Base-by-base conservation (phyloP, 1,140 invertebrate genomes). In the Melitaea cinxia region DNA sequence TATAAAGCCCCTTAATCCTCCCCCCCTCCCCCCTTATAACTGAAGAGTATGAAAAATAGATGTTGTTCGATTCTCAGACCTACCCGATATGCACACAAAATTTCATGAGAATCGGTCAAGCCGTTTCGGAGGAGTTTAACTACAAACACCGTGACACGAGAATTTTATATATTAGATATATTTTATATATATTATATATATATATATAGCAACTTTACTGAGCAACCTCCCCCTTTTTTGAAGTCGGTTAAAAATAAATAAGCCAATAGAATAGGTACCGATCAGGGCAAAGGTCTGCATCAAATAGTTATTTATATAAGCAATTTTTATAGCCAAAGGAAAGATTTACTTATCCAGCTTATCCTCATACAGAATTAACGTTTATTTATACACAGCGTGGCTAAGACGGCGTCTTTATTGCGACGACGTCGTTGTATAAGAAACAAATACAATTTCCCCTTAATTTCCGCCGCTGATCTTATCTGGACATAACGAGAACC, bases 391-490 rank as follows among this genome's bases (percentile, higher is more conserved):
- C 63, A 74, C 65, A 73, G 60, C 68, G 70, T 55, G 47, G 56
- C 53, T 65, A 72, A 67, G 73, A 76, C 69, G 61, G 65, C 73
- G 70, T 72, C 73, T 80, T 83, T 86, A 86, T 84, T 86, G 77
- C 73, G 80, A 78, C 66, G 67, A 69, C 75, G 73, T 77, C 72
- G 72, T 78, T 81, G 75, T 82, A 77, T 88, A 86, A 87, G 84
- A 89, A 89, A 89, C 84, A 89, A 87, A 87, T 80, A 89, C 83
- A 85, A 89, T 89, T 89, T 89, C 85, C 85, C 75, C 78, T 82
- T 87, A 87, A 87, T 87, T 89, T 87, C 86, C 86, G 86, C 62
- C 65, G 53, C 64, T 68, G 84, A 87, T 89, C 72, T 83, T 89
- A 87, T 87, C 84, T 83, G 78, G 78, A 78, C 75, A 77, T 82